Percentiles rank a stretch among this genome's conserved stretches.
Conservation (phyloP, 2,888 invertebrate species). For the Phaonia tiefii region DNA sequence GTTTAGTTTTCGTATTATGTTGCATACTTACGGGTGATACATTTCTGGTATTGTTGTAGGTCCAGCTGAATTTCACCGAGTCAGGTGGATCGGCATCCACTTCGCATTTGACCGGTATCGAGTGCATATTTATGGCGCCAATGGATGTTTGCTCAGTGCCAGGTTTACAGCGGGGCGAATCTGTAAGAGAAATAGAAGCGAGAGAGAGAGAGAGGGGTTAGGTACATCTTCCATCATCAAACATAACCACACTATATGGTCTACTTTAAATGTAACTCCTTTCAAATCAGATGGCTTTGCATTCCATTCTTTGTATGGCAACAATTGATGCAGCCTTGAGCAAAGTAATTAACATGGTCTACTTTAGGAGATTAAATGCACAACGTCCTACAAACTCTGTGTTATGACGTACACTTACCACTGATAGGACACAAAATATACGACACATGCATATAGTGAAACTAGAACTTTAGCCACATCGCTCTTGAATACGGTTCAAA, state of each 20-base stretch:
- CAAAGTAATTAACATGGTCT: slow-evolving; percentile 78
- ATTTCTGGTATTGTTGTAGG: slow-evolving; percentile 89
- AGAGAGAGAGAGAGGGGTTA: slow-evolving; percentile 44
- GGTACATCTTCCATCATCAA: slow-evolving; percentile 7
- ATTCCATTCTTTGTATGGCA: slow-evolving; percentile 32
- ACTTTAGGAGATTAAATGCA: slow-evolving; percentile 67
- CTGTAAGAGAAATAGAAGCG: slow-evolving; percentile 80
- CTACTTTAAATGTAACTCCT: slow-evolving; percentile 31
- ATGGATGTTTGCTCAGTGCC: slow-evolving; percentile 87
- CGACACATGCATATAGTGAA: too few species aligned
- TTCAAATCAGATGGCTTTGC: slow-evolving; percentile 37
- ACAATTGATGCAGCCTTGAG: slow-evolving; percentile 74
- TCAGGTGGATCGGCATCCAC: slow-evolving; percentile 90
- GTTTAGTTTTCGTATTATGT: background rate
- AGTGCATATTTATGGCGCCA: slow-evolving; percentile 87
- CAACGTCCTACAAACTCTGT: slow-evolving; percentile 28
- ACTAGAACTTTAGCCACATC: too few species aligned
- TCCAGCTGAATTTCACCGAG: slow-evolving; percentile 90
- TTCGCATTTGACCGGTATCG: slow-evolving; percentile 88
- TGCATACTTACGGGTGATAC: slow-evolving; percentile 85
- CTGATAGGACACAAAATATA: too few species aligned
- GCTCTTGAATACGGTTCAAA: too few species aligned
- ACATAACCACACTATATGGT: slow-evolving; percentile 17
- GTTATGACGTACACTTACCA: background rate
- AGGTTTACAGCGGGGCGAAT: slow-evolving; percentile 88